phyloP scores from a whole-genome alignment of 2,113 vertebrate genomes.

The Plectropomus leopardus region DNA sequence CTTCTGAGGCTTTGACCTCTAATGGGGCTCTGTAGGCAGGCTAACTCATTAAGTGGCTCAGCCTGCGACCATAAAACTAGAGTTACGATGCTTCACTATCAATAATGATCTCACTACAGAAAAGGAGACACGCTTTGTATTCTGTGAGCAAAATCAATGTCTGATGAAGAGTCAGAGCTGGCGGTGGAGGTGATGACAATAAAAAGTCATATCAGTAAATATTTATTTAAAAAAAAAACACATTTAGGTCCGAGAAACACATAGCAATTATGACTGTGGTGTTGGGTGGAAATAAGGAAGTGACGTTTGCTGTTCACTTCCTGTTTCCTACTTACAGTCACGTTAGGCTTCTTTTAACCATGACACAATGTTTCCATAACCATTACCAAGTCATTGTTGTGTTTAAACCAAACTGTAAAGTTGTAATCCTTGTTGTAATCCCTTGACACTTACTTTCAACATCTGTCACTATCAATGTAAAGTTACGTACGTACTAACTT shows the following conservation, averaged over 20 bases:
- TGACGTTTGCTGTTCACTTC: not conserved
- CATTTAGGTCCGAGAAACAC: not conserved
- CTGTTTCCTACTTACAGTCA: no score
- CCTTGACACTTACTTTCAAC: no score
- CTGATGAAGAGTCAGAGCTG: not conserved
- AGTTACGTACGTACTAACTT: no score
- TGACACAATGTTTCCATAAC: not conserved
- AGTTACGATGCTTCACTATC: conserved; percentile 23
- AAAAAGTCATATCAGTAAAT: not conserved
- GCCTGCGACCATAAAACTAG: conserved; percentile 18
- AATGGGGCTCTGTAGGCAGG: conserved; percentile 22
- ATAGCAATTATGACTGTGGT: not conserved
- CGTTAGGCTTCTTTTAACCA: no score
- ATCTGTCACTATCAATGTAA: no score
- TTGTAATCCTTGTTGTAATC: no score
- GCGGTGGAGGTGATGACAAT: not conserved
- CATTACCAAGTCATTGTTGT: not conserved
- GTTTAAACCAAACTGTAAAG: not conserved
- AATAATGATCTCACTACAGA: conserved; percentile 5
- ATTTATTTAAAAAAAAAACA: not conserved
- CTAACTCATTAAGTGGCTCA: conserved; percentile 39
- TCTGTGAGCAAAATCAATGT: not conserved
- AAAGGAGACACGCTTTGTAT: not conserved
- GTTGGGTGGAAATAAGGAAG: not conserved
- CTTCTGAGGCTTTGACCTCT: conserved; percentile 33